Percentiles rank a stretch among this genome's conserved stretches.
These are phyloP conservation scores for Drosophila neonasuta DNA, from an alignment of 2,888 invertebrate species.

Conservation along the genomic window DNA sequence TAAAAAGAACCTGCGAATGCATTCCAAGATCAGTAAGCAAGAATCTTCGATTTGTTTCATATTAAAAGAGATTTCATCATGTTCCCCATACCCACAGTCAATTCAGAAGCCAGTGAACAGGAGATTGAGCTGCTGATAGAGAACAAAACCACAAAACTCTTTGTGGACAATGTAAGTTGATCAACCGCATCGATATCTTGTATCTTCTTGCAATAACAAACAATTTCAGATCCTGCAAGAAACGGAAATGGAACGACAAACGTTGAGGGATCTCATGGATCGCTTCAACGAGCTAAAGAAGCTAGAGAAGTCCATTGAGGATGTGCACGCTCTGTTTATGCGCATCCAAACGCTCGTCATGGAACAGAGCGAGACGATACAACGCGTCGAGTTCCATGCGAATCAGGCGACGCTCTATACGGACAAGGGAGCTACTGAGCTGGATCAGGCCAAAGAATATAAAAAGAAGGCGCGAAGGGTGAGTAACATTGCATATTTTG, in stretches of 20 bases:
- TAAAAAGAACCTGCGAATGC: constrained; percentile 81
- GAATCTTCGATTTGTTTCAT: background rate
- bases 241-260: constrained; percentile 81
- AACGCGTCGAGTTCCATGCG: constrained; percentile 82
- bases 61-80: background rate
- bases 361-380: constrained; percentile 82
- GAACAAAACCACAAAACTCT: constrained; percentile 81
- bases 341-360: constrained; percentile 81
- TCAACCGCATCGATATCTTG: background rate
- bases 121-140: constrained; percentile 82
- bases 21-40: constrained; percentile 81
- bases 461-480: constrained; percentile 77
- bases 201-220: background rate
- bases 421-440: constrained; percentile 80
- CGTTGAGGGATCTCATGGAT: constrained; percentile 81
- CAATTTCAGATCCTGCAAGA: constrained; percentile 80
- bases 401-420: constrained; percentile 80
- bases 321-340: constrained; percentile 82
- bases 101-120: constrained; percentile 81
- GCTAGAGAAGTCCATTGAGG: constrained; percentile 81
- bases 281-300: constrained; percentile 81
- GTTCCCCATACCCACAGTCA: constrained; percentile 65
- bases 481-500: background rate
- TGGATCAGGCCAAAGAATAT: constrained; percentile 71
- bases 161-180: constrained; percentile 82